A percentile compares a stretch with the other conserved stretches of the same genome.
Evolutionary conservation across 2,888 invertebrate genomes (phyloP).

Genomic region (Herminia tarsipennalis): DNA sequence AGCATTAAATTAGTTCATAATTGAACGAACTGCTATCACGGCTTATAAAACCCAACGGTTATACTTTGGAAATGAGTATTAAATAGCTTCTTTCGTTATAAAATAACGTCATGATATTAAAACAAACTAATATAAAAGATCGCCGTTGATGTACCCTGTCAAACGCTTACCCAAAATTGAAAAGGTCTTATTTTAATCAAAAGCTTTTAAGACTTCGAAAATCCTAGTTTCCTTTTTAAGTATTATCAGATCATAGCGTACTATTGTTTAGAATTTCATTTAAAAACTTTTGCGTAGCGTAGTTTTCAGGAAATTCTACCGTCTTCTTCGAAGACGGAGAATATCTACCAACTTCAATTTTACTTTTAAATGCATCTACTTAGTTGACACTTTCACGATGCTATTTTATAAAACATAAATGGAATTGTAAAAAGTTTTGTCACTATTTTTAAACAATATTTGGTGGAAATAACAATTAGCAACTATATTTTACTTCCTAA

Average conservation of each 20-base stretch:
- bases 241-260: constrained; percentile 15
- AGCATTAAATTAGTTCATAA: too few species aligned
- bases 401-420: background rate
- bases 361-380: constrained; percentile 26
- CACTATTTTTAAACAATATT: background rate
- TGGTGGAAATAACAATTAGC: background rate
- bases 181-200: constrained; percentile 8
- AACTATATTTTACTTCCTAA: background rate
- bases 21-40: too few species aligned
- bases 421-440: background rate
- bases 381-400: constrained; percentile 12
- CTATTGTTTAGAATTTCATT: constrained; percentile 19
- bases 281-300: constrained; percentile 17
- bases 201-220: constrained; percentile 1
- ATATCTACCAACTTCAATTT: constrained; percentile 19
- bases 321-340: constrained; percentile 10
- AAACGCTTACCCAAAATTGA: too few species aligned
- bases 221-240: constrained; percentile 12
- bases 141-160: too few species aligned
- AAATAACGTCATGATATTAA: too few species aligned
- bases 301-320: constrained; percentile 1
- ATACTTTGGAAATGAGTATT: too few species aligned
- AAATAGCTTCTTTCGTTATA: too few species aligned
- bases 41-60: too few species aligned
- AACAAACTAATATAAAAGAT: too few species aligned